Evolutionary conservation across 2,113 vertebrate genomes (phyloP).

Genomic region (Zapornia atra): DNA sequence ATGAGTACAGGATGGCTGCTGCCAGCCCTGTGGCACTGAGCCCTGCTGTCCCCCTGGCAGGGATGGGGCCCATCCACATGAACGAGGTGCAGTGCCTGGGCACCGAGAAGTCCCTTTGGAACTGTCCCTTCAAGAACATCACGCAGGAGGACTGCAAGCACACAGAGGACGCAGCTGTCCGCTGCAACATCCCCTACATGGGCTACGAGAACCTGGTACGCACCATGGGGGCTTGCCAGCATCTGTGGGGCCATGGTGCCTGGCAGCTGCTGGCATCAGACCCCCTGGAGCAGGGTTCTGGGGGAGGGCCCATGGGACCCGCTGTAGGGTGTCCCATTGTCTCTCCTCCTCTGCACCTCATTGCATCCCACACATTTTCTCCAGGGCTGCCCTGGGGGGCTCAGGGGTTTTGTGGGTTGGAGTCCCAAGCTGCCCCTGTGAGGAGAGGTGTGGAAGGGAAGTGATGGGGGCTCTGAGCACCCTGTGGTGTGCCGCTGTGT

Average conservation of each 20-base stretch:
- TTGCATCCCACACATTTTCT: accelerated
- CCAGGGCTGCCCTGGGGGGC: background rate
- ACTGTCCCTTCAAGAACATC: conserved; percentile 89
- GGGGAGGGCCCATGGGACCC: background rate
- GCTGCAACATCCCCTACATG: conserved; percentile 91
- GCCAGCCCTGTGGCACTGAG: background rate
- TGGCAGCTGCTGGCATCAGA: accelerated
- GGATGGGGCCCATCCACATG: conserved; percentile 91
- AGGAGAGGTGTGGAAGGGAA: background rate
- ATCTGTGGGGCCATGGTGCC: accelerated
- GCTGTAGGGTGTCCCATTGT: accelerated
- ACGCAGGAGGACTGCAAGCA: conserved; percentile 91
- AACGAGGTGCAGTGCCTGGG: conserved; percentile 91
- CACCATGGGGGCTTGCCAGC: accelerated
- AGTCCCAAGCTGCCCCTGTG: background rate
- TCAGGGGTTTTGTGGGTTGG: background rate
- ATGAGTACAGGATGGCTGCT: background rate
- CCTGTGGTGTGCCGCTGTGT: too few species aligned
- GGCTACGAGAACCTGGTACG: conserved; percentile 87
- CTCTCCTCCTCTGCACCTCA: background rate
- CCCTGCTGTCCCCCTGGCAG: conserved; percentile 46
- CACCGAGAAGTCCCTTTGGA: conserved; percentile 87
- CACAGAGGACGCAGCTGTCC: conserved; percentile 83
- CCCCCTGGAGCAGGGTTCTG: accelerated
- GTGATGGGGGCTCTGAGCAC: background rate